Evolutionary conservation across 2,113 vertebrate genomes (phyloP), one percentile per base, ranked within the genome.

Genomic region (Pelusios castaneus): DNA sequence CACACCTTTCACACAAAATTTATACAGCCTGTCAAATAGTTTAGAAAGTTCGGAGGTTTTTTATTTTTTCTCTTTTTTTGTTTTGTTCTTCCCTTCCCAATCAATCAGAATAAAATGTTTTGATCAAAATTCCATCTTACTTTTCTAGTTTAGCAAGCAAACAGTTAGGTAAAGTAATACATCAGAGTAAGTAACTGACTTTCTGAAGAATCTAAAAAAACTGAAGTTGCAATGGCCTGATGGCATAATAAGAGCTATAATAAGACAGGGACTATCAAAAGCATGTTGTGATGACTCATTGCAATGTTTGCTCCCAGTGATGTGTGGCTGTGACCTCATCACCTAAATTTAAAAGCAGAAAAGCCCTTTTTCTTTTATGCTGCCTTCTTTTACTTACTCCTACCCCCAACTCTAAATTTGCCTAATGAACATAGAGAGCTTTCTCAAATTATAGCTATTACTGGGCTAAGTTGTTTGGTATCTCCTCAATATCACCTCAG

Each of bases 1-100:
- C 10, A 0, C 19, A 49, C 0, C 0, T 27, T 75, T 45, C 0
- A 41, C 27, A 70, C 0, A 3, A 9, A n/a, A 25, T 1, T 3
- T 47, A 4, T 4, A 0, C 0, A 2, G 4, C 5, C 24, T 1
- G 5, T 17, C 0, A 14, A 75, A 73, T 10, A 17, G 2, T 1
- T 0, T 10, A 41, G 17, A 29, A 91, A 89, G 4, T 3, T 11
- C 1, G 41, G 2, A 0, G 0, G n/a, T 47, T 47, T 8, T 47
- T 47, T 47, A 47, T 47, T 47, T 47, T 8, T 47, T 47, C 10
- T 47, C 10, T 47, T 47, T 47, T 6, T 6, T 47, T 47, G 47
- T 6, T 47, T 47, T 47, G 47, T 47, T 6, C 10, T 47, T 47
- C 47, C 11, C 63, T 17, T 73, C 49, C 10, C 5, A 10, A 12